Evolutionary conservation across 1,140 invertebrate species (phyloP), one percentile per base, ranked within the genome.

Genomic region (Galleria mellonella): DNA sequence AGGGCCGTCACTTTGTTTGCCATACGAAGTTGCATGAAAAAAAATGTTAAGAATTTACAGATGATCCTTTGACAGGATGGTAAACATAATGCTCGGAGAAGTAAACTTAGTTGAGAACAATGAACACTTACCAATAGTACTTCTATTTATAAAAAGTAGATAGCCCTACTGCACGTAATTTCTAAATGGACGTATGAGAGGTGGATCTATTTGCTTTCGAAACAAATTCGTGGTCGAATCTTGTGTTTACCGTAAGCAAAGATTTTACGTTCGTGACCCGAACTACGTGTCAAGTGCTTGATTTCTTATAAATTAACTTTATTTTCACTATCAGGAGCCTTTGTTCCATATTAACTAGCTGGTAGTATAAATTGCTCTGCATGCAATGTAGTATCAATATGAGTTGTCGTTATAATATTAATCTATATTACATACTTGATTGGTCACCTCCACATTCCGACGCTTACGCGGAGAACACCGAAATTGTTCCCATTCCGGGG

Each of bases 391-490:
- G 2, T 23, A 6, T 23, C 17, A n/a, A n/a, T 23, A 23, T 23
- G 17, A 23, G 17, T 23, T 23, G 17, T 28, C 38, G 11, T 2
- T 30, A 29, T 30, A 11, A 40, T 38, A 17, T 23, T 38, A 38
- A 17, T 23, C 23, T 45, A 2, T 23, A 23, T 23, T 23, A 23
- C 17, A 37, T 43, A 10, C 47, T 62, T 73, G 63, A 73, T 71
- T 72, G 61, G 70, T 72, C 66, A 63, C 55, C 55, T 72, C 61
- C 68, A 47, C 71, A 83, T 83, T 78, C 72, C 72, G 39, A 47
- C 50, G 62, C 48, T 70, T 50, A 63, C 65, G 62, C 62, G 61
- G 13, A 47, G 68, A 77, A 77, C 72, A 62, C 55, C 59, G 52
- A 64, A 65, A 76, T 79, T 55, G 61, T 62, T 71, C 58, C 44